A percentile compares a stretch with the other conserved stretches of the same genome.
phyloP scores from a whole-genome alignment of 2,888 invertebrate species.

The Macrosiphum euphorbiae region DNA sequence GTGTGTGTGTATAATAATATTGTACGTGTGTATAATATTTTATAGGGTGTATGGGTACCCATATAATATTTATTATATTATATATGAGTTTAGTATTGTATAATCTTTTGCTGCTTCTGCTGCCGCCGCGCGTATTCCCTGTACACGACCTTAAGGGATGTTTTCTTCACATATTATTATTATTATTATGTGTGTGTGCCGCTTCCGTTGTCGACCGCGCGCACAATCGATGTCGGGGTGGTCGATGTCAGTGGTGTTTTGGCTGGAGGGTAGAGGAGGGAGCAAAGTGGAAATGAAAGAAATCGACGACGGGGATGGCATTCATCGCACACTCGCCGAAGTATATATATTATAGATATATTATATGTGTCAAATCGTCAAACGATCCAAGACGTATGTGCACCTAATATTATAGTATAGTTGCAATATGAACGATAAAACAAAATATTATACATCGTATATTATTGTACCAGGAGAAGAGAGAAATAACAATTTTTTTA shows the following conservation, averaged over 20 bases:
- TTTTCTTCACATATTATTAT: neutral
- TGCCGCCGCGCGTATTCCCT: neutral
- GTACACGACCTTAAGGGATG: neutral
- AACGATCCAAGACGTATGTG: neutral
- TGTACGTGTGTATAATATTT: neutral
- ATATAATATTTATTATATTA: neutral
- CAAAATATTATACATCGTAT: neutral
- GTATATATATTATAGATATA: neutral
- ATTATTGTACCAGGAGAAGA: neutral
- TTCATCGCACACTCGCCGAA: neutral
- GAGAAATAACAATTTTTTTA: neutral
- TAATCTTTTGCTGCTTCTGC: conserved; percentile 28
- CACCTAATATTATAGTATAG: neutral
- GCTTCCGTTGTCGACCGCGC: neutral
- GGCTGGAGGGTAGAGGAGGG: neutral
- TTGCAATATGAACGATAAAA: neutral
- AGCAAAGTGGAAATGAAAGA: neutral
- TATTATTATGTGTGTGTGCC: neutral
- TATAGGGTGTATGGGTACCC: neutral
- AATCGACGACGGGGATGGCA: neutral
- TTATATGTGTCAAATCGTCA: neutral
- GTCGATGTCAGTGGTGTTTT: neutral
- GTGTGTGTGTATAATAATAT: neutral
- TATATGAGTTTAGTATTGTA: neutral
- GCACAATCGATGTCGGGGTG: neutral